phyloP scores from a whole-genome alignment of 2,113 vertebrate genomes.

The Perca fluviatilis region DNA sequence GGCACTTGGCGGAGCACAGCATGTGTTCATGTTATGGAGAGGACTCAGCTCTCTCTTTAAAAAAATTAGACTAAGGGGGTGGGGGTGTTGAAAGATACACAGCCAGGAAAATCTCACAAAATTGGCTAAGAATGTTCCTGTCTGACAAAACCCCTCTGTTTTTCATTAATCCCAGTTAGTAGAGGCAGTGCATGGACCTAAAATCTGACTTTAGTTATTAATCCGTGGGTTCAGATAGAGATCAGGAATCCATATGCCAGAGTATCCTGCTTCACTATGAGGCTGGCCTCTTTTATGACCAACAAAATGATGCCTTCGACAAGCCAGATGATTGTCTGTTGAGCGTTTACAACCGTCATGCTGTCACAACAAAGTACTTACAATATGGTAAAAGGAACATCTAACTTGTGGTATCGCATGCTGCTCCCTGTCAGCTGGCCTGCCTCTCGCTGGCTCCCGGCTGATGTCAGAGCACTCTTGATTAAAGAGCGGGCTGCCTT shows the following conservation, averaged over 20 bases:
- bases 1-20: slow-evolving; percentile 64
- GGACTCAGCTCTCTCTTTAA: slow-evolving; percentile 43
- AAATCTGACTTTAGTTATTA: slow-evolving; percentile 24
- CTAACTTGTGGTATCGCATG: slow-evolving; percentile 51
- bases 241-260: slow-evolving; percentile 48
- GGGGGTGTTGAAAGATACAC: slow-evolving; percentile 44
- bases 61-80: slow-evolving; percentile 34
- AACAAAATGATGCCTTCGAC: slow-evolving; percentile 16
- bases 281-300: slow-evolving; percentile 46
- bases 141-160: slow-evolving; percentile 42
- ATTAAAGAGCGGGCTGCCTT: slow-evolving; percentile 53
- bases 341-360: slow-evolving; percentile 7
- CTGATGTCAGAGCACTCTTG: slow-evolving; percentile 52
- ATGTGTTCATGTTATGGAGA: slow-evolving; percentile 73
- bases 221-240: slow-evolving; percentile 55
- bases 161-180: slow-evolving; percentile 51
- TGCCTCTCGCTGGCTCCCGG: slow-evolving; percentile 41
- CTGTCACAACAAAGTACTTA: slow-evolving; percentile 26
- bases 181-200: background rate
- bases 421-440: slow-evolving; percentile 51
- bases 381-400: background rate
- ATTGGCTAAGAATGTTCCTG: slow-evolving; percentile 58
- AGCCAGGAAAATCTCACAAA: slow-evolving; percentile 76
- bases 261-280: slow-evolving; percentile 33
- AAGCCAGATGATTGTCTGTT: slow-evolving; percentile 38